Percentiles rank a stretch among this genome's conserved stretches.
Conservation (phyloP, 2,797 vertebrate species). For the Pteronotus mesoamericanus region DNA sequence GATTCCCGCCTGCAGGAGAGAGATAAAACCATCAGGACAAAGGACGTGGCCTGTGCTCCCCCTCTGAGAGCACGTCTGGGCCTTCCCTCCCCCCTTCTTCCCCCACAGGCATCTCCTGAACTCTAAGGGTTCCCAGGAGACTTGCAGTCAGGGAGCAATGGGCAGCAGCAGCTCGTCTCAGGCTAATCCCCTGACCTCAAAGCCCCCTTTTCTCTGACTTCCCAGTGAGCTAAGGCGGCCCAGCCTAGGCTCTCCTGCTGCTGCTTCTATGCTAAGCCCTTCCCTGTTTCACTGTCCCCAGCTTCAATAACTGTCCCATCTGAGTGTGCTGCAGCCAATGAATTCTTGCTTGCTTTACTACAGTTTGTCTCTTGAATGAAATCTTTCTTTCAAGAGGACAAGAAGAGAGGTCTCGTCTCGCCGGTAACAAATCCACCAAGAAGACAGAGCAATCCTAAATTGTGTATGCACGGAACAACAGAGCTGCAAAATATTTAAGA, state of each 20-base stretch:
- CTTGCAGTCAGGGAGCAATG: not conserved
- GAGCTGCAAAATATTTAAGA: not conserved
- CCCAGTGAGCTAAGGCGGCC: not conserved
- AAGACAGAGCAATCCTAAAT: not conserved
- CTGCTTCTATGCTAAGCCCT: not conserved
- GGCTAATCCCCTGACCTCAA: not conserved
- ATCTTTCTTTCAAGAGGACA: not conserved
- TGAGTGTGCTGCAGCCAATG: not conserved
- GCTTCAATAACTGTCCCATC: no score
- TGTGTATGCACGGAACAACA: not conserved
- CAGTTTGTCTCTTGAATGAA: not conserved
- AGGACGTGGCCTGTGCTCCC: not conserved
- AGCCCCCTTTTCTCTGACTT: not conserved
- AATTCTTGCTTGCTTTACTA: not conserved
- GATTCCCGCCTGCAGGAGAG: not conserved
- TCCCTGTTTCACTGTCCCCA: not conserved
- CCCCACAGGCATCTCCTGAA: no score
- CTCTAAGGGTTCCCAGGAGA: not conserved
- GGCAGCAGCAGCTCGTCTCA: not conserved
- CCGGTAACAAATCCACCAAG: not conserved
- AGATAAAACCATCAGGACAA: not conserved
- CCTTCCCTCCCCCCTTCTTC: not conserved
- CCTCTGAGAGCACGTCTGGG: no score
- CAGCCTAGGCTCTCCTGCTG: not conserved
- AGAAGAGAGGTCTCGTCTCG: not conserved